Percentiles rank a stretch among this genome's conserved stretches.
Evolutionary conservation across 2,888 invertebrate genomes (phyloP).

Genomic region (Epinotia brunnichana): DNA sequence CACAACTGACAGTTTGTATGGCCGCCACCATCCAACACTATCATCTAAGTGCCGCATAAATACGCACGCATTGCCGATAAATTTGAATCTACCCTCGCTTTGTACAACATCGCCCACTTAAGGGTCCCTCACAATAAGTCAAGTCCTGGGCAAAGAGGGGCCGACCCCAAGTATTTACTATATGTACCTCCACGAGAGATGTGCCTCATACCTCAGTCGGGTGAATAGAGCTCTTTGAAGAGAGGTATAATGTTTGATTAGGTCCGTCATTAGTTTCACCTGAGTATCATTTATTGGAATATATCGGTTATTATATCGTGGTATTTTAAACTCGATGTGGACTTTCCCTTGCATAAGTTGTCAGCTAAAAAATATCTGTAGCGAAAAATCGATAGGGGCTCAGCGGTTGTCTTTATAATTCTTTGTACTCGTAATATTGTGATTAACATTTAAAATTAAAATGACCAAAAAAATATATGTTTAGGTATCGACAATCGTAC

Average conservation of each 20-base stretch:
- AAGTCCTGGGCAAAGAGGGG: slow-evolving; percentile 66
- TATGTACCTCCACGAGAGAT: slow-evolving; percentile 11
- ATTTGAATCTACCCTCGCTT: slow-evolving; percentile 69
- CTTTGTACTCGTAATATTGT: too few relatives aligned
- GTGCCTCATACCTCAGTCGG: slow-evolving; percentile 26
- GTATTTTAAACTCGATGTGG: too few relatives aligned
- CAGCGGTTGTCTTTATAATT: too few relatives aligned
- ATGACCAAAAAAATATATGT: too few relatives aligned
- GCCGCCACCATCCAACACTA: slow-evolving; percentile 47
- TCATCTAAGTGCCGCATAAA: slow-evolving; percentile 65
- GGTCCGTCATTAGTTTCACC: slow-evolving; percentile 11
- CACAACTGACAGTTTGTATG: slow-evolving; percentile 6
- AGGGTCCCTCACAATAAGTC: slow-evolving; percentile 67
- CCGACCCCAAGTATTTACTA: slow-evolving; percentile 38
- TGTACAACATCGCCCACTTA: slow-evolving; percentile 58
- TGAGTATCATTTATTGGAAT: neutral
- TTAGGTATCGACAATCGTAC: too few relatives aligned
- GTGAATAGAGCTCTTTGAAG: slow-evolving; percentile 27
- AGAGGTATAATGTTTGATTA: slow-evolving; percentile 5
- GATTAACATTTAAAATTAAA: too few relatives aligned
- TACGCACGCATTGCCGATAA: slow-evolving; percentile 67
- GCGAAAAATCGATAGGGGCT: too few relatives aligned
- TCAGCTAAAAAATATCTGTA: too few relatives aligned
- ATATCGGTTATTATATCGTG: neutral
- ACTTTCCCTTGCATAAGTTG: too few relatives aligned